phyloP scores from a whole-genome alignment of 2,113 vertebrate species.

The Gymnobelideus leadbeateri region DNA sequence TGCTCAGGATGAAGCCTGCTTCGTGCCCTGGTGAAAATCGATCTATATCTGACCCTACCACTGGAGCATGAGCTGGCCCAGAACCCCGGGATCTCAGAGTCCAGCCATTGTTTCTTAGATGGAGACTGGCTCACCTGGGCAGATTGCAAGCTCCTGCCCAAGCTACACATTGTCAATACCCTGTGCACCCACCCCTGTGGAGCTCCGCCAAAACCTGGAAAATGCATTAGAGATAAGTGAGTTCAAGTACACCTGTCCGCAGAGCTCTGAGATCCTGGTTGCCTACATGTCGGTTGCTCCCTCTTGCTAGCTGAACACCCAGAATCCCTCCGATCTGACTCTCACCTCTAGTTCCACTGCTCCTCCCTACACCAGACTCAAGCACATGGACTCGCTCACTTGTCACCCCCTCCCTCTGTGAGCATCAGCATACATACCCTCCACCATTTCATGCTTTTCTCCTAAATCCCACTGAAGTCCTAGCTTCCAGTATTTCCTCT shows the following conservation, averaged over 20 bases:
- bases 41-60: conserved; percentile 87
- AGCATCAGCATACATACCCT: not conserved
- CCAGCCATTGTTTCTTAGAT: conserved; percentile 89
- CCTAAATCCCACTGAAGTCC: not conserved
- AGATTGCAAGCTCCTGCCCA: conserved; percentile 95
- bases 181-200: conserved; percentile 88
- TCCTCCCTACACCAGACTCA: not conserved
- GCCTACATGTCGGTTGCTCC: conserved; percentile 87
- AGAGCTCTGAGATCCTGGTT: conserved; percentile 87
- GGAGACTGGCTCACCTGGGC: conserved; percentile 90
- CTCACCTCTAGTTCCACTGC: not conserved
- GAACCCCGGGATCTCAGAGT: conserved; percentile 79
- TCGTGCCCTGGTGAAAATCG: conserved; percentile 88
- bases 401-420: not conserved
- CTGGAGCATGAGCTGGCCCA: conserved; percentile 85
- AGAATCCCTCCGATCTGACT: too few species aligned
- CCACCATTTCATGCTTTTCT: not conserved
- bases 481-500: not conserved
- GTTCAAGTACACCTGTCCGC: conserved; percentile 93
- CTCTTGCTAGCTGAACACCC: too few species aligned
- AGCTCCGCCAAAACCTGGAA: conserved; percentile 88
- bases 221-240: conserved; percentile 86
- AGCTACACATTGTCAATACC: conserved; percentile 94
- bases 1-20: conserved; percentile 88
- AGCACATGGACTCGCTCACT: not conserved